Percentiles rank a stretch among this genome's conserved stretches.
Evolutionary conservation across 2,888 invertebrate genomes (phyloP).

Genomic region (Melanostoma mellinum): DNA sequence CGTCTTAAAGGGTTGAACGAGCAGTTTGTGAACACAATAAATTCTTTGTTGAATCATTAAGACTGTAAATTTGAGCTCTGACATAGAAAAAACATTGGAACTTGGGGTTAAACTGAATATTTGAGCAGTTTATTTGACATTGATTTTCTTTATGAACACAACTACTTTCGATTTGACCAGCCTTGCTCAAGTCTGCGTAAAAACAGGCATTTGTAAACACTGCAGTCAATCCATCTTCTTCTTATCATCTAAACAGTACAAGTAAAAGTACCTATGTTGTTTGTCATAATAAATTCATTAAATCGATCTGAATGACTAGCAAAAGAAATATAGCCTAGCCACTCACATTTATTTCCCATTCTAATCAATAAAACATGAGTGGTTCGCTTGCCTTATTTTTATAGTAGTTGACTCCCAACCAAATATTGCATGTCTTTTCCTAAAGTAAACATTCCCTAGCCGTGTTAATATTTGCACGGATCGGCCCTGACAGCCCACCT

Average conservation of each 20-base stretch:
- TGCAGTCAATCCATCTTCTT: constrained; percentile 32
- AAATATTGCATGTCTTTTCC: constrained; percentile 38
- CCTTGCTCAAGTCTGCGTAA: too few species aligned
- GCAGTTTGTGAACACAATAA: too few species aligned
- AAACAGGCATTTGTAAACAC: too few species aligned
- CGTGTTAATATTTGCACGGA: constrained; percentile 3
- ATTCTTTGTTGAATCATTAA: too few species aligned
- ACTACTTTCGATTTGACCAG: too few species aligned
- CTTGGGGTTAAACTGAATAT: too few species aligned
- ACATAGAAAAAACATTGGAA: too few species aligned
- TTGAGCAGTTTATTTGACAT: too few species aligned
- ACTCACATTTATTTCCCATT: background rate
- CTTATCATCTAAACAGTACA: constrained; percentile 73
- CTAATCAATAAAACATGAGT: constrained; percentile 9
- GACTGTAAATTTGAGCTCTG: too few species aligned
- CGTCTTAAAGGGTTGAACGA: too few species aligned
- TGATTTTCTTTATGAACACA: too few species aligned
- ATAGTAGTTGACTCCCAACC: constrained; percentile 10
- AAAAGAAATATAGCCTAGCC: background rate
- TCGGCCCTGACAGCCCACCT: background rate
- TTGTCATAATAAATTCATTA: constrained; percentile 15
- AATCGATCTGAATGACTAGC: background rate
- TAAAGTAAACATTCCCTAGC: constrained; percentile 22
- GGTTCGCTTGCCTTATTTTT: background rate
- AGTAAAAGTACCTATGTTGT: too few species aligned